Base-by-base conservation (phyloP, 2,797 vertebrate species). In the Cossypha polioptera region DNA sequence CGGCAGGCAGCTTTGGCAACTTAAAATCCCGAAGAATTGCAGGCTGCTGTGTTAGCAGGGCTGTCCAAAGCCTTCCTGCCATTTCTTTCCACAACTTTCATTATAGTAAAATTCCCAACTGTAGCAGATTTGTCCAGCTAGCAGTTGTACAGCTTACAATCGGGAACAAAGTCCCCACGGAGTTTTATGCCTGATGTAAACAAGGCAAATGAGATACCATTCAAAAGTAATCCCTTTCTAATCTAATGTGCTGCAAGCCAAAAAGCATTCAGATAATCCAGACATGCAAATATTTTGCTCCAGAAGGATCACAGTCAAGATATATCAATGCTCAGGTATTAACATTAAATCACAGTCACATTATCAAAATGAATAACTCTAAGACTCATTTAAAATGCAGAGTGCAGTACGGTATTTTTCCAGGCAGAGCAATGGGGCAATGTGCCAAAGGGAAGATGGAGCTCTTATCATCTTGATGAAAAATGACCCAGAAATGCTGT, bases 261-360 rank as follows among this genome's bases (percentile, higher is more conserved):
- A 66, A 94, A 94, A 84, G 59, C 43, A 73, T 47, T 84, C 71
- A 84, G 63, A 73, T 86, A 91, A 90, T 74, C 77, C 62, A 79
- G 74, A 57, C 75, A 63, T 91, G 69, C 43, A 81, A 92, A 74
- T 57, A n/a, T 86, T 94, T 88, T 91, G 69, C 63, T 91, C 63
- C 53, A 79, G 73, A 91, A 78, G 51, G 72, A 75, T 82, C 71
- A n/a, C 35, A 91, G 74, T 94, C 69, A 85, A 88, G 63, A 90
- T 95, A 58, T 36, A 88, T 86, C 63, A 78, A 17, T 86, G 67
- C 53, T 85, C 71, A 91, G 82, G 89, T 91, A 76, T 94, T 94
- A 88, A 85, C 81, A 69, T 82, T 91, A 90, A 95, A 91, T 95
- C 94, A 87, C 92, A 85, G 75, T 61, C 86, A 88, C 42, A 58